These are phyloP conservation scores for Acropternis orthonyx DNA, from an alignment of 2,797 vertebrate species.

Conservation along the genomic window DNA sequence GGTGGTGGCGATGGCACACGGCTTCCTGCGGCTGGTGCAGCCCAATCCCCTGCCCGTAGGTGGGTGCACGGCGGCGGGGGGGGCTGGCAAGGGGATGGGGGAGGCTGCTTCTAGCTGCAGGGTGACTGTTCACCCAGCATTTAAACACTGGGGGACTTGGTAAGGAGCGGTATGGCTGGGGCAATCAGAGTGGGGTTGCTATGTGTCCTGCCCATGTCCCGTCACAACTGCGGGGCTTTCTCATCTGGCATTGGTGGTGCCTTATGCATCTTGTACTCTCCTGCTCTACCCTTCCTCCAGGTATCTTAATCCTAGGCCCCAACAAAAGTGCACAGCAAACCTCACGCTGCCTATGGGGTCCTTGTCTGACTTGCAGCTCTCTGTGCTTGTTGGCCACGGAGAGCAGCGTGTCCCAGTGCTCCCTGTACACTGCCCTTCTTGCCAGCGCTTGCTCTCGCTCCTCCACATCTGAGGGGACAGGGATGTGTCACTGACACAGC, in stretches of 20 bases:
- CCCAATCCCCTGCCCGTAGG: constrained; percentile 81
- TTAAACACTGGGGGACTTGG: neutral
- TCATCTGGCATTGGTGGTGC: neutral
- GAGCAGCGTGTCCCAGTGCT: neutral
- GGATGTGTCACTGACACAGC: neutral
- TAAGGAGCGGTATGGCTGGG: neutral
- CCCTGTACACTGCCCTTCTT: neutral
- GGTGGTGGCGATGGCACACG: constrained; percentile 74
- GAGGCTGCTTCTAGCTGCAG: neutral
- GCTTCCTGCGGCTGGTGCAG: constrained; percentile 84
- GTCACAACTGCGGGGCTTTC: neutral
- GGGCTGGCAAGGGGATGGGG: neutral
- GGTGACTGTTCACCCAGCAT: neutral
- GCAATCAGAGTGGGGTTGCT: neutral
- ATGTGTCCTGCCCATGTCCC: neutral
- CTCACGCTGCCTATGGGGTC: accelerated
- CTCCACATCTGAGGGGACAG: neutral
- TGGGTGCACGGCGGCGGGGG: constrained; percentile 20
- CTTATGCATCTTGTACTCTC: neutral
- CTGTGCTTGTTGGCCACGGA: neutral
- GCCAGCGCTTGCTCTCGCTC: neutral
- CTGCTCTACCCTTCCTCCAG: neutral
- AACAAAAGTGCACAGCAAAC: neutral
- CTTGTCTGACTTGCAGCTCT: neutral
- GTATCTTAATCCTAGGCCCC: neutral